Conservation (phyloP, 2,113 vertebrate species). For the Hyperopisus bebe region DNA sequence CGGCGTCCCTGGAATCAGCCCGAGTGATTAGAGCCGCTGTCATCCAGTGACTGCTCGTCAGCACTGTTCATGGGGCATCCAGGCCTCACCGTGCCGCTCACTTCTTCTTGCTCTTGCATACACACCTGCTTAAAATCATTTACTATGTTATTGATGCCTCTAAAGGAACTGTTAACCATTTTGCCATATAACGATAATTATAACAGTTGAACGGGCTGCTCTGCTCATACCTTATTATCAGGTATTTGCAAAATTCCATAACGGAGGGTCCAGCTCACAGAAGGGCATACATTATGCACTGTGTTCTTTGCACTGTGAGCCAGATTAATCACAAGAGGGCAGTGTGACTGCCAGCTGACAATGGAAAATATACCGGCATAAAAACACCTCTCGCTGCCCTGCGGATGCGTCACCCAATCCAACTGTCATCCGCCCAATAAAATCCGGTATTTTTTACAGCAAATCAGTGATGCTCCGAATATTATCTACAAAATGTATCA, state of each 20-base stretch:
- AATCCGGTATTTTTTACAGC: not conserved
- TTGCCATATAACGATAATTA: not conserved
- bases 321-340: conserved; percentile 59
- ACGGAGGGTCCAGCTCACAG: not conserved
- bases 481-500: not conserved
- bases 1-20: conserved; percentile 97
- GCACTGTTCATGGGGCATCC: conserved; percentile 17
- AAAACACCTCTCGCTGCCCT: conserved; percentile 38
- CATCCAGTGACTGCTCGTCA: conserved; percentile 72
- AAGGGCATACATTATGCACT: not conserved
- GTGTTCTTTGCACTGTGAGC: conserved; percentile 43
- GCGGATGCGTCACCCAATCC: not conserved
- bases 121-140: not conserved
- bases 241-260: not conserved
- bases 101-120: not conserved
- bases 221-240: not conserved
- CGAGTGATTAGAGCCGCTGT: conserved; percentile 95
- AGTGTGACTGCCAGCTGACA: conserved; percentile 60
- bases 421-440: not conserved
- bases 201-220: not conserved
- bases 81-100: not conserved
- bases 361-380: conserved; percentile 58
- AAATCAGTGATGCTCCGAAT: not conserved
- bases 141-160: not conserved
- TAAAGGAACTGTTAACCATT: not conserved